Evolutionary conservation across 2,888 invertebrate species (phyloP).

Genomic region (Drosophila parthenogenetica): DNA sequence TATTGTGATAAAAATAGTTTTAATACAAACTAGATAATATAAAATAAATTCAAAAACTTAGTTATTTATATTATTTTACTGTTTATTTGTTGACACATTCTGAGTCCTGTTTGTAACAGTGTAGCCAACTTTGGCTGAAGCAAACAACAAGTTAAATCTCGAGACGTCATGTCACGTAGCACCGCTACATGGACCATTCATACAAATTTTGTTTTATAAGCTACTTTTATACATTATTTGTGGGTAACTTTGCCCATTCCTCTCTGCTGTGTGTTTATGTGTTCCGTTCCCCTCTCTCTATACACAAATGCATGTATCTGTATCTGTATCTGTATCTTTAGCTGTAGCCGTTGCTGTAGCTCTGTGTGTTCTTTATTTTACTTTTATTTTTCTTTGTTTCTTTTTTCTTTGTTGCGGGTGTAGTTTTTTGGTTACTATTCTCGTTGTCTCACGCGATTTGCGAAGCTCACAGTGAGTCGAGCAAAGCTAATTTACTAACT

Average conservation of each 20-base stretch:
- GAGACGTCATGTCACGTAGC: slow-evolving; percentile 75
- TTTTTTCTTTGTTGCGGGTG: slow-evolving; percentile 10
- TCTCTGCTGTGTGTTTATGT: slow-evolving; percentile 55
- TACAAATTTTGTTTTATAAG: slow-evolving; percentile 81
- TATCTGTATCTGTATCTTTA: slow-evolving; percentile 20
- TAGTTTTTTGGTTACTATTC: slow-evolving; percentile 5
- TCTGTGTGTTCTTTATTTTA: slow-evolving; percentile 20
- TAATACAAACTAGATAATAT: too few species aligned
- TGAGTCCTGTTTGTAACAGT: neutral
- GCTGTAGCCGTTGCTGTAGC: slow-evolving; percentile 2
- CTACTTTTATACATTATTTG: slow-evolving; percentile 77
- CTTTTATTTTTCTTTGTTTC: slow-evolving; percentile 12
- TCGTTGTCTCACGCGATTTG: slow-evolving; percentile 33
- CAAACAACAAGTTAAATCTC: slow-evolving; percentile 72
- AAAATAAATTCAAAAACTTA: too few species aligned
- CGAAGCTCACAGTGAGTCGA: slow-evolving; percentile 43
- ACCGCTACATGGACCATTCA: slow-evolving; percentile 78
- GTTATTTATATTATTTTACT: neutral
- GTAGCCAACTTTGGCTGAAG: slow-evolving; percentile 35
- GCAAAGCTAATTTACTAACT: too few species aligned
- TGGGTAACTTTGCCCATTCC: slow-evolving; percentile 70
- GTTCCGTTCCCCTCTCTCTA: slow-evolving; percentile 1
- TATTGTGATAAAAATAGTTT: too few species aligned
- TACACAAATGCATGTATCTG: slow-evolving; percentile 16
- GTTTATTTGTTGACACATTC: neutral